phyloP scores from a whole-genome alignment of 2,113 vertebrate genomes.

The Microcebus ravelobensis region DNA sequence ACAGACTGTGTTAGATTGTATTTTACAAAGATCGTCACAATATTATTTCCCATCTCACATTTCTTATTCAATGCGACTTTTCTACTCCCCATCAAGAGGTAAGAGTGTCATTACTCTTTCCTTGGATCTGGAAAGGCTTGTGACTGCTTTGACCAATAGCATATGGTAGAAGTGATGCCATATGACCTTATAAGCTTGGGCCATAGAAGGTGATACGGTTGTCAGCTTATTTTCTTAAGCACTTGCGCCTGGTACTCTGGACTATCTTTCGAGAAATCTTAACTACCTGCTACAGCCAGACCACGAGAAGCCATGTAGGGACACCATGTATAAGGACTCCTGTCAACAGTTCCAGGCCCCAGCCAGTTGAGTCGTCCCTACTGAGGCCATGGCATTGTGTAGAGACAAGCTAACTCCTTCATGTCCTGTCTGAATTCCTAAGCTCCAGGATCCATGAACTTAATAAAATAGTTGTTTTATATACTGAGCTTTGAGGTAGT shows the following conservation, averaged over 20 bases:
- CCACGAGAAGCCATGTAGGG: not conserved
- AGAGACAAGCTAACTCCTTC: not conserved
- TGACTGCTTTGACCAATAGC: not conserved
- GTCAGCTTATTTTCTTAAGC: conserved; percentile 20
- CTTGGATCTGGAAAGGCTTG: not conserved
- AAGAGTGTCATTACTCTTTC: not conserved
- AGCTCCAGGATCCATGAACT: not conserved
- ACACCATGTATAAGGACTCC: not conserved
- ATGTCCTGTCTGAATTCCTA: not conserved
- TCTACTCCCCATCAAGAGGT: not conserved
- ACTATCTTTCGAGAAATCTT: not conserved
- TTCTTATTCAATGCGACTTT: not conserved
- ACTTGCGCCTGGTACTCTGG: not conserved
- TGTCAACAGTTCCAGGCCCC: not conserved
- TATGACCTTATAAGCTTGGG: not conserved
- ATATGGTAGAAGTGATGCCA: not conserved
- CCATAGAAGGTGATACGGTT: not conserved
- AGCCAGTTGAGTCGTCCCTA: not conserved
- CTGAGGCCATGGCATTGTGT: not conserved
- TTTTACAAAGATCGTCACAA: not conserved
- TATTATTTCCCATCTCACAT: not conserved
- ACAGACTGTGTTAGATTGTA: not conserved
- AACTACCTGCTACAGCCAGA: not conserved
- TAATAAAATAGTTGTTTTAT: not conserved
- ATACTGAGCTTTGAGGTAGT: not conserved